Percentiles rank a stretch among this genome's conserved stretches.
Evolutionary conservation across 2,888 invertebrate species (phyloP).

Genomic region (Dilophus febrilis): DNA sequence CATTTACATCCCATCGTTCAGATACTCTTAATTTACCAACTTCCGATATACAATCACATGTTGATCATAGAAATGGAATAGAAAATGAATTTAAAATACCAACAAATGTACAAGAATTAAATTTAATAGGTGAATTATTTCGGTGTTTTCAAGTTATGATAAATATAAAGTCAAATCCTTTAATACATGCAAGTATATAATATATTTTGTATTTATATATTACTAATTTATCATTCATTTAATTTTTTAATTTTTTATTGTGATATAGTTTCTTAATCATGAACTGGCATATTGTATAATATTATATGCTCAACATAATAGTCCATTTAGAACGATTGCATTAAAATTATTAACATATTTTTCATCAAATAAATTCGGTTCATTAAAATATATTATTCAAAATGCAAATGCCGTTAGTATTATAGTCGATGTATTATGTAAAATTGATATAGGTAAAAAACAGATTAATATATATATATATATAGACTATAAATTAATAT

Average conservation of each 20-base stretch:
- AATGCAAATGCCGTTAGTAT: constrained; percentile 25
- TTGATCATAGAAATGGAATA: no score
- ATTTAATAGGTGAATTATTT: constrained; percentile 23
- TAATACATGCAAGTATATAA: no score
- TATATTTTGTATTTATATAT: not conserved
- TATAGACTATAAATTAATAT: no score
- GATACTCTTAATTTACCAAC: no score
- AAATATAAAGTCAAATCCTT: constrained; percentile 19
- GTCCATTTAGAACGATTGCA: constrained; percentile 20
- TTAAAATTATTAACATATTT: constrained; percentile 27
- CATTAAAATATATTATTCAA: no score
- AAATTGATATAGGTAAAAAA: constrained; percentile 23
- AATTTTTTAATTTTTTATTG: no score
- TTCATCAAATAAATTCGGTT: no score
- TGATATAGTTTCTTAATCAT: no score
- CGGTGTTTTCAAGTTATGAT: constrained; percentile 24
- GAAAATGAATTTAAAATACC: constrained; percentile 19
- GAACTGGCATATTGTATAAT: constrained; percentile 16
- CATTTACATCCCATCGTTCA: no score
- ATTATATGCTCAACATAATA: constrained; percentile 21
- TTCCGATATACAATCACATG: no score
- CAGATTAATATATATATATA: constrained; percentile 17
- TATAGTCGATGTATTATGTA: no score
- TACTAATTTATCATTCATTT: not conserved
- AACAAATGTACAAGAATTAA: constrained; percentile 16